These are phyloP conservation scores for Latrodectus elegans DNA, from an alignment of 2,888 invertebrate species.

Conservation along the genomic window DNA sequence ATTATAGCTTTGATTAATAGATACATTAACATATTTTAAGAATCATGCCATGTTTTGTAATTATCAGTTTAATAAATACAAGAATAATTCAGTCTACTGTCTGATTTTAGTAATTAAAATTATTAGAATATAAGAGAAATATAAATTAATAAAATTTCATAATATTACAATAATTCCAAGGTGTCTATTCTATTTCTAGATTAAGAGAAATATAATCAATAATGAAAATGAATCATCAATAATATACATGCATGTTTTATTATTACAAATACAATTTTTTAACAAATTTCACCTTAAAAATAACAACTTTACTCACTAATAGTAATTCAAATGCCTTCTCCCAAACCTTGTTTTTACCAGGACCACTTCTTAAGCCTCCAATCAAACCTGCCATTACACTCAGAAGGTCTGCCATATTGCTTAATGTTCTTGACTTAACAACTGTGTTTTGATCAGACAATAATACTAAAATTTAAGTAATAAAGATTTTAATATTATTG, in stretches of 20 bases:
- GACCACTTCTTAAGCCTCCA: conserved; percentile 78
- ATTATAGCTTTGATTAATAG: no score
- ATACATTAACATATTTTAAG: no score
- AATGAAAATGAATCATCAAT: no score
- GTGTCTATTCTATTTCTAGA: not conserved
- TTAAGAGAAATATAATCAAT: not conserved
- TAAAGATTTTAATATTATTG: not conserved
- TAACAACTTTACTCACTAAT: conserved; percentile 73
- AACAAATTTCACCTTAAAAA: no score
- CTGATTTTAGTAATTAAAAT: no score
- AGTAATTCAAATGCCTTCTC: conserved; percentile 74
- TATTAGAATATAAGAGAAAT: not conserved
- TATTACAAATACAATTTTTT: no score
- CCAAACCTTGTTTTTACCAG: conserved; percentile 77
- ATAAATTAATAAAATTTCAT: not conserved
- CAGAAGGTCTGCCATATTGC: conserved; percentile 76
- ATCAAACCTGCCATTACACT: conserved; percentile 75
- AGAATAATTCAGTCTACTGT: no score
- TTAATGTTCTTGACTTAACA: conserved; percentile 74
- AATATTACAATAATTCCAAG: not conserved
- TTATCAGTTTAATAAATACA: no score
- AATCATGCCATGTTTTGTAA: no score
- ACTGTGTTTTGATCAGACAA: conserved; percentile 19
- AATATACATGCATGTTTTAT: no score
- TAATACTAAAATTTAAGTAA: conserved; percentile 37